Percentiles rank a stretch among this genome's conserved stretches.
Evolutionary conservation across 35 echinoderm and acorn worm species (phyloP).

Genomic region (Acanthaster planci): DNA sequence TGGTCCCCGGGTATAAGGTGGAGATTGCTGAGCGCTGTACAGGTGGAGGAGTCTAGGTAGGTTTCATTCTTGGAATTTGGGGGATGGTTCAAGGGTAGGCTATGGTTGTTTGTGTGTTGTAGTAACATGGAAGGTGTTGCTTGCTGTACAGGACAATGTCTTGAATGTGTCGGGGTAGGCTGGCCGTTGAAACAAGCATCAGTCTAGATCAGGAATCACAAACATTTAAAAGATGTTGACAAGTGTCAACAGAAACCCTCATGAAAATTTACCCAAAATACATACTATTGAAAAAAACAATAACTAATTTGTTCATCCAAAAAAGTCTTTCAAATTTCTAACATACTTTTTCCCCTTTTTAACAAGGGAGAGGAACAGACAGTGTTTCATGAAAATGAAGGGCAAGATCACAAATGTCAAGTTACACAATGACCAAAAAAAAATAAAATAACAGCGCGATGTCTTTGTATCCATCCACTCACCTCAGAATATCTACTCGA

Average conservation of each 20-base stretch:
- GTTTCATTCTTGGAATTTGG: not conserved
- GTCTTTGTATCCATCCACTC: not conserved
- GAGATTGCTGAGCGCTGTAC: slow-evolving; percentile 12
- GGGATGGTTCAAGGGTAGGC: not conserved
- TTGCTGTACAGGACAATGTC: not conserved
- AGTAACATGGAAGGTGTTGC: not conserved
- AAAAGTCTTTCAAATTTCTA: too few species aligned
- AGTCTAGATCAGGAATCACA: not conserved
- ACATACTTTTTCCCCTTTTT: too few species aligned
- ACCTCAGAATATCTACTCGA: not conserved
- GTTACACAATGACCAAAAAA: too few species aligned
- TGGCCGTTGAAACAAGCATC: not conserved
- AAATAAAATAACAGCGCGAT: too few species aligned
- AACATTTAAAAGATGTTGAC: too few species aligned
- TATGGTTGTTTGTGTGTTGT: not conserved
- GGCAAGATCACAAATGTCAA: too few species aligned
- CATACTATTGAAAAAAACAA: too few species aligned
- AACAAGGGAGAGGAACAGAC: too few species aligned
- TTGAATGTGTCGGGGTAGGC: not conserved
- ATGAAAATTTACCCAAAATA: too few species aligned
- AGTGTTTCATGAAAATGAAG: too few species aligned
- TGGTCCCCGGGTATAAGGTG: not conserved
- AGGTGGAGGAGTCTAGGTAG: not conserved
- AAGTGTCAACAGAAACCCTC: too few species aligned
- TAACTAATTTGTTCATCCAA: too few species aligned